Evolutionary conservation across 2,888 invertebrate genomes (phyloP), one percentile per base, ranked within the genome.

Genomic region (Orgyia antiqua): DNA sequence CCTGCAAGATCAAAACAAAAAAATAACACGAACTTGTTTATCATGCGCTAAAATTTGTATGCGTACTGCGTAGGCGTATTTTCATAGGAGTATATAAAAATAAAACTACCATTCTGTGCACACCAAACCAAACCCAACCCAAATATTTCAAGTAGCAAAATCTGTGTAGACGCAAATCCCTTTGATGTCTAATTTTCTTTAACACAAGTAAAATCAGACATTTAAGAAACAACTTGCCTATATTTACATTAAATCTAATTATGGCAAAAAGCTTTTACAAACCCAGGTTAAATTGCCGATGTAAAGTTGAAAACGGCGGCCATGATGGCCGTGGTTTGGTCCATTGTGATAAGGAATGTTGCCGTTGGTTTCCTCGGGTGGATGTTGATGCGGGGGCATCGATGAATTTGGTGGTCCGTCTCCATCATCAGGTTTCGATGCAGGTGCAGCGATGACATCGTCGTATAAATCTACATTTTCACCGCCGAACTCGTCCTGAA

Each of bases 231-330:
- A 47, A 55, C 58, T 45, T 15, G 43, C 52, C 67, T 74, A 69
- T 76, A 82, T 78, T 67, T 80, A 76, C 78, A 83, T 66, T 64
- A 72, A 52, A 29, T 59, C 58, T 66, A 72, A 76, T 57, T 64
- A 65, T 58, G 79, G 43, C 45, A 52, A 80, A 75, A 80, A 71
- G 79, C 59, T 63, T 57, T 77, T 84, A 82, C 90, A 87, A 90
- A 96, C 97, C 98, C 99, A 99, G 59, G 98, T 98, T 52, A 99
- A 90, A 87, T 99, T 99, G 64, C 99, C 99, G 66, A 99, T 93
- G 86, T 99, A 99, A 25, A 98, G 89, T 75, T 97, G 96, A 75
- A 94, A 94, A 65, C 95, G 91, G 63, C 96, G 90, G 79, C 92
- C 92, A 54, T 93, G 92, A 75, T 92, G 84, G 68, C 91, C 92